phyloP scores from a whole-genome alignment of 2,888 invertebrate genomes.

The Ophonus ardosiacus region DNA sequence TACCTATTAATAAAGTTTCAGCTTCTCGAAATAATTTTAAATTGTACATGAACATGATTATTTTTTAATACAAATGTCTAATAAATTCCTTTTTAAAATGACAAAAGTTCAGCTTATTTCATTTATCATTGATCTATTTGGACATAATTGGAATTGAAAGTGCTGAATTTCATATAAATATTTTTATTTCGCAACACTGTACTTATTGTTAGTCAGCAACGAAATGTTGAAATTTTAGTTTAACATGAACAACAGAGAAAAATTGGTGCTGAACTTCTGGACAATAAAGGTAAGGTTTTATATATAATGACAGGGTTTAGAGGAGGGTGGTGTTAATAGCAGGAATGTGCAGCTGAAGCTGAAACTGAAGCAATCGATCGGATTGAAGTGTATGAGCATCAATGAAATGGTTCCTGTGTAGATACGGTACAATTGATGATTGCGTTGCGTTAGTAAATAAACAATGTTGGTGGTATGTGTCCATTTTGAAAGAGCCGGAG shows the following conservation, averaged over 20 bases:
- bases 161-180: background rate
- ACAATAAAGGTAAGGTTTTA: background rate
- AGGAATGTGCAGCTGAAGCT: too few relatives aligned
- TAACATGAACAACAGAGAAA: background rate
- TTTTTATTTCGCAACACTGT: background rate
- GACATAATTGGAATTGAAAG: background rate
- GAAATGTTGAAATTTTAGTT: background rate
- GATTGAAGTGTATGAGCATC: background rate
- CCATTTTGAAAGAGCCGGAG: conserved; percentile 71
- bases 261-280: background rate
- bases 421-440: background rate
- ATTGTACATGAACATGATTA: background rate
- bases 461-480: conserved; percentile 64
- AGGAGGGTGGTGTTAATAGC: too few relatives aligned
- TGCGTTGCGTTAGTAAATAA: background rate
- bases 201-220: too few relatives aligned
- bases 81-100: background rate
- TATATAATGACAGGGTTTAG: background rate
- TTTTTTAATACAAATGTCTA: background rate
- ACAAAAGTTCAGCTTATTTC: too few relatives aligned
- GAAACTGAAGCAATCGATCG: background rate
- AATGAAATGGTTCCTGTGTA: background rate
- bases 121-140: too few relatives aligned
- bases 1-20: conserved; percentile 3
- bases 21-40: background rate